Evolutionary conservation across 2,888 invertebrate species (phyloP).

Genomic region (Pocota personata): DNA sequence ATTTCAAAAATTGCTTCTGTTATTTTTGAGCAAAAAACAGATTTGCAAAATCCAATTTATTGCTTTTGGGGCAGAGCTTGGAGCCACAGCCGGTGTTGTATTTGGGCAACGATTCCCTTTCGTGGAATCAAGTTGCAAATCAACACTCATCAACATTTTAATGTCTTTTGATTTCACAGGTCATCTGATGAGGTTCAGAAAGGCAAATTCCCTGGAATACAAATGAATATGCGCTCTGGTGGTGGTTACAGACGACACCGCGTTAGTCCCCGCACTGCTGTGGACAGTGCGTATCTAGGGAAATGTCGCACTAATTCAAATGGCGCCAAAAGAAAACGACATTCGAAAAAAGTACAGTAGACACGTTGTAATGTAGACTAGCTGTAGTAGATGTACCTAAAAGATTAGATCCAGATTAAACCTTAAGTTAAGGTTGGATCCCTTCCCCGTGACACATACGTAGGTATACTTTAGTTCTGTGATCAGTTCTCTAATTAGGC

Average conservation of each 20-base stretch:
- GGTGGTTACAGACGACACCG: not conserved
- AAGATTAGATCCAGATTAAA: too few relatives aligned
- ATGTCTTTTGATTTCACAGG: conserved; percentile 69
- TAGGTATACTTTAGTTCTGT: too few relatives aligned
- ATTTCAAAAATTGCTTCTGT: conserved; percentile 71
- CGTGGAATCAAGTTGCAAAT: conserved; percentile 25
- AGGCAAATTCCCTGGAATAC: conserved; percentile 6
- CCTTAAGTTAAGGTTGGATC: too few relatives aligned
- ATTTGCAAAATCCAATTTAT: conserved; percentile 73
- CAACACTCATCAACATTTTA: conserved; percentile 64
- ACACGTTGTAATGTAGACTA: too few relatives aligned
- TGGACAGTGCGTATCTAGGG: not conserved
- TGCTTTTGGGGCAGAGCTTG: conserved; percentile 32
- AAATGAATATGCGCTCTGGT: not conserved
- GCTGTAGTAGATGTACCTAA: too few relatives aligned
- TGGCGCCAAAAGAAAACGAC: not conserved
- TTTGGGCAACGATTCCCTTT: conserved; percentile 33
- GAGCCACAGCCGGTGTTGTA: not conserved
- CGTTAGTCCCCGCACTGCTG: not conserved
- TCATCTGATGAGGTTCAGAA: conserved; percentile 45
- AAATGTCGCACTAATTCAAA: not conserved
- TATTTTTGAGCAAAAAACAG: conserved; percentile 52
- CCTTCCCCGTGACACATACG: too few relatives aligned
- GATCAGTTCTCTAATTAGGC: too few relatives aligned
- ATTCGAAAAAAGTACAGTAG: too few relatives aligned